These are phyloP conservation scores for Apodemus sylvaticus DNA, from an alignment of 2,113 vertebrate genomes.

Conservation along the genomic window DNA sequence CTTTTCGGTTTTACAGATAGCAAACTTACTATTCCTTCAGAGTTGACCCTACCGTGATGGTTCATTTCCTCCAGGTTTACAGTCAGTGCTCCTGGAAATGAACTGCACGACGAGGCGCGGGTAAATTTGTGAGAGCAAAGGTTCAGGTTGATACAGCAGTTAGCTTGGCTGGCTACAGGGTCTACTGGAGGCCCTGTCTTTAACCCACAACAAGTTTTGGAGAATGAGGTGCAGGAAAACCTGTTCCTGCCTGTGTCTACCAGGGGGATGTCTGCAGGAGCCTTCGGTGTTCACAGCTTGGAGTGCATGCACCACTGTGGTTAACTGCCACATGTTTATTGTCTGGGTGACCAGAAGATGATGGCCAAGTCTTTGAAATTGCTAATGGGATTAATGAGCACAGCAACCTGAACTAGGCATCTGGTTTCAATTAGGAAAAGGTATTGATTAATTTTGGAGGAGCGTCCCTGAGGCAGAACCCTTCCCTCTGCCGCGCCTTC, in stretches of 20 bases:
- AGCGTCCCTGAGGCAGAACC: conserved; percentile 17
- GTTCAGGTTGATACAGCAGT: background rate
- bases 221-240: background rate
- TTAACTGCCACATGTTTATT: conserved; percentile 28
- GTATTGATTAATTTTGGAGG: conserved; percentile 71
- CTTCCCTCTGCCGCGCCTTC: background rate
- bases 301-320: background rate
- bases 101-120: background rate
- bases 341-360: conserved; percentile 59
- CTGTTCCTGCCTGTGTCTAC: background rate
- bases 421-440: conserved; percentile 68
- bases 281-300: background rate
- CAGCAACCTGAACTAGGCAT: conserved; percentile 21
- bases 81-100: background rate
- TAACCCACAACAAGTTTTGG: background rate
- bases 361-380: conserved; percentile 28
- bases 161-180: background rate
- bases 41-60: background rate
- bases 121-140: background rate
- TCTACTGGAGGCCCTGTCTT: background rate
- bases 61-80: background rate
- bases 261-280: background rate
- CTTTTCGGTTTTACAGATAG: background rate
- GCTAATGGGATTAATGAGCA: conserved; percentile 66
- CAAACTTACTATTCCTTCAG: background rate